Evolutionary conservation across 2,888 invertebrate genomes (phyloP).

Genomic region (Helicoverpa assulta): DNA sequence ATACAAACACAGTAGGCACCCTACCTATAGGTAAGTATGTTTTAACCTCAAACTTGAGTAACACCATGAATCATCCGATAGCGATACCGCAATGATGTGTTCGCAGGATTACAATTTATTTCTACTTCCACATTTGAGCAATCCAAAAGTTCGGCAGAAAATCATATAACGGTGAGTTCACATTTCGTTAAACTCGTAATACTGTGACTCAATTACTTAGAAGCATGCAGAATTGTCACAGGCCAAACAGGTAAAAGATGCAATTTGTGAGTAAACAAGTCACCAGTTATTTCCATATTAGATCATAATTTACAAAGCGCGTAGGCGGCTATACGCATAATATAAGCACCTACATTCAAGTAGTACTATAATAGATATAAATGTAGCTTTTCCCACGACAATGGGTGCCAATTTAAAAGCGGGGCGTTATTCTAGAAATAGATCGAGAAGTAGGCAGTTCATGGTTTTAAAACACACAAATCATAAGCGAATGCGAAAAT

Average conservation of each 20-base stretch:
- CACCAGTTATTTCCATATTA: conserved; percentile 60
- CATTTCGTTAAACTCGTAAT: conserved; percentile 58
- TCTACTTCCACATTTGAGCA: conserved; percentile 69
- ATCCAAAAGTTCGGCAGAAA: conserved; percentile 61
- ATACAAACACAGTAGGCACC: conserved; percentile 53
- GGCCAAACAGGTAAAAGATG: conserved; percentile 67
- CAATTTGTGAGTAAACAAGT: conserved; percentile 50
- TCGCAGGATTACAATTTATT: conserved; percentile 51
- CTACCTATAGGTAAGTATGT: background rate
- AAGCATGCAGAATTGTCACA: conserved; percentile 57
- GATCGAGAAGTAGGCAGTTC: conserved; percentile 56
- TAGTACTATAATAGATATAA: conserved; percentile 39
- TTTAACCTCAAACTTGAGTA: conserved; percentile 70
- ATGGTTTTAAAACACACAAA: conserved; percentile 44
- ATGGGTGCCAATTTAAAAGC: conserved; percentile 71
- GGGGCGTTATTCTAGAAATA: conserved; percentile 66
- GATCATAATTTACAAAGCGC: conserved; percentile 53
- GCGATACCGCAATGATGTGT: conserved; percentile 49
- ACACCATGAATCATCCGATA: conserved; percentile 71
- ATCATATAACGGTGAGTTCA: conserved; percentile 65
- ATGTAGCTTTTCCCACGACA: conserved; percentile 69
- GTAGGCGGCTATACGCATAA: conserved; percentile 32
- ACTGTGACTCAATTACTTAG: conserved; percentile 68
- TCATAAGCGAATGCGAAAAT: conserved; percentile 47
- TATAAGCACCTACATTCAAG: conserved; percentile 9